A percentile compares a stretch with the other conserved stretches of the same genome.
These are phyloP conservation scores for Rhingia campestris DNA, from an alignment of 2,888 invertebrate species.

Conservation along the genomic window DNA sequence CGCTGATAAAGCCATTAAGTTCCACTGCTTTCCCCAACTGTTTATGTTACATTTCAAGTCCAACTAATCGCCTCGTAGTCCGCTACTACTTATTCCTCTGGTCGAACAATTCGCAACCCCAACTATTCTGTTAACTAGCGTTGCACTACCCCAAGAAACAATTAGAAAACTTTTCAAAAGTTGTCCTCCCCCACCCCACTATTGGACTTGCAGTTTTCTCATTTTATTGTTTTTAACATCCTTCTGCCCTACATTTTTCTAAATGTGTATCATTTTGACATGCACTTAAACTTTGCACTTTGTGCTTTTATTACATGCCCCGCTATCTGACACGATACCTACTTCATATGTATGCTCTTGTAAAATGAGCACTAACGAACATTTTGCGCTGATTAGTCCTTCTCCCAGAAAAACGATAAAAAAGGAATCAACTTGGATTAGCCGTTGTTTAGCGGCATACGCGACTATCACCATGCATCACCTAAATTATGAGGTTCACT, in stretches of 20 bases:
- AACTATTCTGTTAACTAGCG: neutral
- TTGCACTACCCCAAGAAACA: neutral
- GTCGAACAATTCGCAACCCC: neutral
- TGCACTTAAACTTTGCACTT: conserved; percentile 64
- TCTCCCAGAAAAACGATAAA: neutral
- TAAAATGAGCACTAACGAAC: conserved; percentile 29
- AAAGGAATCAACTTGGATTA: neutral
- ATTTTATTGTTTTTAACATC: conserved; percentile 3
- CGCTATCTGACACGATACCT: conserved; percentile 33
- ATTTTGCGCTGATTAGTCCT: conserved; percentile 45
- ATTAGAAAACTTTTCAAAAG: conserved; percentile 26
- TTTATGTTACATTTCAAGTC: too few species aligned
- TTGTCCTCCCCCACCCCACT: neutral
- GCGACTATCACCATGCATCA: neutral
- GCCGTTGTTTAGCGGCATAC: neutral
- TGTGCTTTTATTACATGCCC: conserved; percentile 56
- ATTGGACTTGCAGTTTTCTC: conserved; percentile 7
- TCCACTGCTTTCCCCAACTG: too few species aligned
- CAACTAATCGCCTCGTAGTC: too few species aligned
- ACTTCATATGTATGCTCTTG: neutral
- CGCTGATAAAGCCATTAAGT: too few species aligned
- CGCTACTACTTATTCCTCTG: neutral
- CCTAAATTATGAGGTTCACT: conserved; percentile 13
- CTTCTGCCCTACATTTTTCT: conserved; percentile 35
- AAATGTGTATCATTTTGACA: conserved; percentile 59